phyloP scores from a whole-genome alignment of 1,140 invertebrate genomes.

The Drusus annulatus region DNA sequence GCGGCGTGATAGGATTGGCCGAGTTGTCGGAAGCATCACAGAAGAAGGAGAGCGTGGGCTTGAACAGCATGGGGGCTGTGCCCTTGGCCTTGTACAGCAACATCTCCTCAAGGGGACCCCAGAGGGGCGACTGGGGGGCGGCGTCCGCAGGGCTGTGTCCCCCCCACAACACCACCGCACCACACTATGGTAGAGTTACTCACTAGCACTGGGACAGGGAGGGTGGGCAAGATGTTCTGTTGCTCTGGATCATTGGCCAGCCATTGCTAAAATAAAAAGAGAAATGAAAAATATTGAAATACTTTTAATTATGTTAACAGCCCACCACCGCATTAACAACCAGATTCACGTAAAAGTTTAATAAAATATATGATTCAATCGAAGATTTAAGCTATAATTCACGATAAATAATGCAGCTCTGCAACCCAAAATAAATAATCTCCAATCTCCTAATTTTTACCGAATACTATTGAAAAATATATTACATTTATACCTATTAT shows the following conservation, averaged over 20 bases:
- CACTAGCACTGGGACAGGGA: constrained; percentile 80
- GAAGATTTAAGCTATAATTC: too few species aligned
- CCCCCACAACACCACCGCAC: constrained; percentile 72
- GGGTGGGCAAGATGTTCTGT: constrained; percentile 70
- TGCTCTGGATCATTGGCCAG: constrained; percentile 70
- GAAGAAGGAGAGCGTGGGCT: constrained; percentile 82
- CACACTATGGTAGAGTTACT: constrained; percentile 78
- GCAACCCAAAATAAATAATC: too few species aligned
- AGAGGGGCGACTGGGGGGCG: constrained; percentile 70
- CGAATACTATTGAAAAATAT: too few species aligned
- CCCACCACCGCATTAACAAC: too few species aligned
- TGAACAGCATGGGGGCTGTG: constrained; percentile 82
- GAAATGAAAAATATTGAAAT: too few species aligned
- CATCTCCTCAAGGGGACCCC: constrained; percentile 86
- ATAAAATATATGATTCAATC: too few species aligned
- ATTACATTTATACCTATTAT: too few species aligned
- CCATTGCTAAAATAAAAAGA: constrained; percentile 63
- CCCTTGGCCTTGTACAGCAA: constrained; percentile 80
- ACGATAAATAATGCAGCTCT: too few species aligned
- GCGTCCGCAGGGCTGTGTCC: constrained; percentile 66
- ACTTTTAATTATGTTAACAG: too few species aligned
- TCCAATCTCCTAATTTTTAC: too few species aligned
- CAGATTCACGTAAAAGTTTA: too few species aligned
- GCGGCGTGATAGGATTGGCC: constrained; percentile 78
- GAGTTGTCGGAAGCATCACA: constrained; percentile 77